Evolutionary conservation across 2,888 invertebrate genomes (phyloP), one percentile per base, ranked within the genome.

Genomic region (Lycocerus yunnanus): DNA sequence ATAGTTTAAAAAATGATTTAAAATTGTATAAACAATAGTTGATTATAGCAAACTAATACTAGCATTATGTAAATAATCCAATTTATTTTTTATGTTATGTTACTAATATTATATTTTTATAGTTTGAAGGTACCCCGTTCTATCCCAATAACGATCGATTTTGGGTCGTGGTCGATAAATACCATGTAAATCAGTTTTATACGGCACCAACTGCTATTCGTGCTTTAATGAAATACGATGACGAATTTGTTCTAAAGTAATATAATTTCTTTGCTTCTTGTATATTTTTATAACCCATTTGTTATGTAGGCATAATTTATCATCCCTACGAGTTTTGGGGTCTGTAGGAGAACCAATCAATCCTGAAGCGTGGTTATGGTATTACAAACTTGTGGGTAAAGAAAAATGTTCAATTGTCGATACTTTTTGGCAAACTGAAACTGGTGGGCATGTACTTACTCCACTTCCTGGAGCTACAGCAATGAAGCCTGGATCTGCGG

Each of bases 381-480:
- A 97, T 87, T 94, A 97, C 86, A 91, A 93, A 80, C 84, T 93
- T 24, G 91, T 98, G 20, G 98, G 98, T 4, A 90, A 92, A 76
- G 91, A 92, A 66, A 92, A 91, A 78, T 97, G 97, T 87, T 96
- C 98, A 71, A 94, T 99, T 83, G 96, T 95, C 0, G 99, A 99
- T 86, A 99, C 99, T 0, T 99, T 97, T 88, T 99, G 99, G 99
- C 99, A 99, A 89, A 99, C 99, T 0, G 99, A 99, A 89, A 99
- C 99, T 5, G 99, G 99, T 9, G 99, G 99, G 0, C 98, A 99
- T 88, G 96, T 98, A 15, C 90, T 99, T 66, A 97, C 98, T 43
- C 97, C 98, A 27, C 88, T 99, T 68, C 99, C 99, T 0, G 98
- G 98, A 15, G 97, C 96, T 15, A 98, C 96, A 1, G 96, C 97